A percentile compares a stretch with the other conserved stretches of the same genome.
Evolutionary conservation across 2,113 vertebrate genomes (phyloP).

Genomic region (Tilapia sparmanii): DNA sequence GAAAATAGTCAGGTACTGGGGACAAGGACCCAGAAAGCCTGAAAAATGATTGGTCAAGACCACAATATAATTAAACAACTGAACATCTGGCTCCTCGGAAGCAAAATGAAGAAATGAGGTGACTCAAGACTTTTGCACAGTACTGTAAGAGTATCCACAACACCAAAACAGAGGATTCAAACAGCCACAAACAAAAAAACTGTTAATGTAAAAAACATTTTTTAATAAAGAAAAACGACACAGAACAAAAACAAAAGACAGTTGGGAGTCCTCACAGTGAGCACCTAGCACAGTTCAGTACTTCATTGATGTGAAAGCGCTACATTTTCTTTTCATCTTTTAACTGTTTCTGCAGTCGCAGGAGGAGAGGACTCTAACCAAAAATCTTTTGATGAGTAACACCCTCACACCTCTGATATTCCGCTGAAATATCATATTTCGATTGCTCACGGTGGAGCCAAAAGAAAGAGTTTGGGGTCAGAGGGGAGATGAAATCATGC

Average conservation of each 20-base stretch:
- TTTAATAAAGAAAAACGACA: neutral
- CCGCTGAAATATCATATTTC: neutral
- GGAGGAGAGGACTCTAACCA: neutral
- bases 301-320: neutral
- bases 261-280: neutral
- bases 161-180: neutral
- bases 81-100: neutral
- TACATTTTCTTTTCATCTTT: neutral
- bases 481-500: conserved; percentile 33
- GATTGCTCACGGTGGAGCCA: neutral
- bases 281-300: neutral
- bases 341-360: neutral
- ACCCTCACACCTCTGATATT: neutral
- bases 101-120: neutral
- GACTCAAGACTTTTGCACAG: neutral
- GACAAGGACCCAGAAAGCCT: neutral
- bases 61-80: neutral
- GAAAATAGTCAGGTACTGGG: neutral
- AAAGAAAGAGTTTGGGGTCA: neutral
- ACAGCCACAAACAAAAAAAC: neutral
- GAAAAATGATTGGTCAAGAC: neutral
- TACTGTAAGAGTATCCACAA: neutral
- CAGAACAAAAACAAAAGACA: neutral
- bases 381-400: neutral
- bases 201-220: neutral